phyloP scores from a whole-genome alignment of 2,113 vertebrate species.

The Dromaius novaehollandiae region DNA sequence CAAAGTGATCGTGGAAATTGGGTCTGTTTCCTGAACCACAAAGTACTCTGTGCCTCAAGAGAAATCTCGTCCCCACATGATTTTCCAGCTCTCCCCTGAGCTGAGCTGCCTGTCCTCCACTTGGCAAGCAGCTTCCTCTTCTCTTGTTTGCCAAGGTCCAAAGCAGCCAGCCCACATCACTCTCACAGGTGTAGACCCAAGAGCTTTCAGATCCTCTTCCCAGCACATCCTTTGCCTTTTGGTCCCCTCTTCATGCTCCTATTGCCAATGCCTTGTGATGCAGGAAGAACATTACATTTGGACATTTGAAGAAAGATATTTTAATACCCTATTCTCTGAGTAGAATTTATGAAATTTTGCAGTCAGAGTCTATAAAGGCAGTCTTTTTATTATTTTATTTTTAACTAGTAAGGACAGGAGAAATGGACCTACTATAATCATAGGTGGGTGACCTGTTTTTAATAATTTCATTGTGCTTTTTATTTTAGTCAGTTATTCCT shows the following conservation, averaged over 20 bases:
- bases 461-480: not conserved
- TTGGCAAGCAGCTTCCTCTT: not conserved
- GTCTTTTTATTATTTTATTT: not conserved
- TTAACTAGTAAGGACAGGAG: not conserved
- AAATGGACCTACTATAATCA: not conserved
- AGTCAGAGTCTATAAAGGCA: not conserved
- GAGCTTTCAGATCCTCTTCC: not conserved
- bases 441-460: not conserved
- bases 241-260: not conserved
- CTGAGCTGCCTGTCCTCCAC: not conserved
- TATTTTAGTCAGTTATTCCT: not conserved
- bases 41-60: not conserved
- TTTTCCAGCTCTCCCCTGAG: not conserved
- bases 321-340: not conserved
- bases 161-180: not conserved
- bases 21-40: not conserved
- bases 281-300: not conserved
- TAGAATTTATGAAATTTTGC: not conserved
- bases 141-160: not conserved
- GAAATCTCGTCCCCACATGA: not conserved
- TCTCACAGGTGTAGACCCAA: not conserved
- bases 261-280: not conserved
- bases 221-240: not conserved
- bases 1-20: not conserved
- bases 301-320: not conserved